Evolutionary conservation across 2,797 vertebrate genomes (phyloP).

Genomic region (Iguana delicatissima): DNA sequence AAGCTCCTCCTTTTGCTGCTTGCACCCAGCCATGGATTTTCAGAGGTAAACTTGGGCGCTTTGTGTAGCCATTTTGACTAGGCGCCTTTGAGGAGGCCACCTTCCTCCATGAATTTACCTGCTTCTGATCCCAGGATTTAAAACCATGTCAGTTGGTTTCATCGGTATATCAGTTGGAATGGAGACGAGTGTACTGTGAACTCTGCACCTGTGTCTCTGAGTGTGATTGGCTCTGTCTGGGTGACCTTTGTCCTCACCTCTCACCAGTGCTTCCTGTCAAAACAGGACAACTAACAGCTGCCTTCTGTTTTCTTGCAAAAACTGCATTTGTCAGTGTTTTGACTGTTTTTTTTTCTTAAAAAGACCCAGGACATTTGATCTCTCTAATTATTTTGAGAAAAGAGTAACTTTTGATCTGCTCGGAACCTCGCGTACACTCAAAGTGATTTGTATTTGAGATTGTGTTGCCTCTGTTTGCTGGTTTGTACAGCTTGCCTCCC

Average conservation of each 20-base stretch:
- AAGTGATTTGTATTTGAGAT: conserved; percentile 74
- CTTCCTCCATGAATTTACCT: neutral
- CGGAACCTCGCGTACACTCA: conserved; percentile 68
- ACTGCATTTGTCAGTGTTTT: conserved; percentile 43
- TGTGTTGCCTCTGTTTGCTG: conserved; percentile 66
- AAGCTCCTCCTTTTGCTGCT: neutral
- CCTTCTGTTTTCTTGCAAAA: conserved; percentile 58
- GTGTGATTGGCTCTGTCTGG: conserved; percentile 52
- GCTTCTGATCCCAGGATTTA: neutral
- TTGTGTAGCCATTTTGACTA: neutral
- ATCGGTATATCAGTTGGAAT: conserved; percentile 22
- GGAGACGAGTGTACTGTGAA: neutral
- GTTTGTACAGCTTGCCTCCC: conserved; percentile 51
- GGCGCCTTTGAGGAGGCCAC: neutral
- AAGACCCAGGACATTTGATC: conserved; percentile 71
- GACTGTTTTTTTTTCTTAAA: conserved; percentile 31
- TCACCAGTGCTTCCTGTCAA: conserved; percentile 2
- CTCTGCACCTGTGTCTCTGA: neutral
- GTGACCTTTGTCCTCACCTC: conserved; percentile 45
- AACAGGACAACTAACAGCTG: conserved; percentile 69
- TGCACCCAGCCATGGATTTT: too few relatives aligned
- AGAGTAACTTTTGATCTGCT: conserved; percentile 73
- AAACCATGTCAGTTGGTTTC: neutral
- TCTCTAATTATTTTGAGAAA: conserved; percentile 77
- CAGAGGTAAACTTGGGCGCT: neutral